Base-by-base conservation (phyloP, 2,113 vertebrate species). In the Zosterops hypoxanthus region DNA sequence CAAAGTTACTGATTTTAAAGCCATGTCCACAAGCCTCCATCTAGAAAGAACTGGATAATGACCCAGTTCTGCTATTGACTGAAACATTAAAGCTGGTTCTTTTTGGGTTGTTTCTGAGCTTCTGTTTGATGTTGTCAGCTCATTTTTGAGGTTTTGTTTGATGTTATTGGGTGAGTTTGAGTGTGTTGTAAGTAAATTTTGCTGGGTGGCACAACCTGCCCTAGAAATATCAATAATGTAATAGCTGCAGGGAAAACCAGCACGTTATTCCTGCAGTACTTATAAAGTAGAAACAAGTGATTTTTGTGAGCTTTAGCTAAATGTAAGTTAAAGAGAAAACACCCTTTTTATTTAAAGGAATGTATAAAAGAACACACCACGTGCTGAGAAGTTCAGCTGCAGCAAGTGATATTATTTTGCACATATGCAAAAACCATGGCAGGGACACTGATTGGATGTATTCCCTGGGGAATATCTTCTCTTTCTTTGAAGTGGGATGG, bases 221-320 rank as follows among this genome's bases (percentile, higher is more conserved):
- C 94, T 41, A 73, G 90, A 96, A 94, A 94, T 92, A 95, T 93
- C 96, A 94, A 55, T 77, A 79, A 82, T 20, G 8, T 18, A 80
- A 80, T 3, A 77, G 66, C 49, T 94, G 42, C 39, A 41, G 50
- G 0, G 2, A 82, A 87, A 92, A 82, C 6, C 44, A 90, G 28
- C 22, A 72, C 7, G 1, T 44, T 60, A n/a, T 47, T 63, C 69
- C 59, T 66, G 22, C 39, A 63, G 71, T 8, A 66, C 42, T 82
- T 86, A n/a, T 7, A 13, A 90, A 88, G 66, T 12, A 85, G 59
- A 80, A 73, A 61, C 31, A 70, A 80, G 64, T 50, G 36, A 72
- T 28, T 69, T 77, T 61, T 46, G n/a, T 60, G 42, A 59, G 26
- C 24, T 77, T 44, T 63, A 33, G 23, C 31, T 69, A 68, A 41